phyloP scores from a whole-genome alignment of 2,797 vertebrate genomes.

The Crocidura indochinensis region DNA sequence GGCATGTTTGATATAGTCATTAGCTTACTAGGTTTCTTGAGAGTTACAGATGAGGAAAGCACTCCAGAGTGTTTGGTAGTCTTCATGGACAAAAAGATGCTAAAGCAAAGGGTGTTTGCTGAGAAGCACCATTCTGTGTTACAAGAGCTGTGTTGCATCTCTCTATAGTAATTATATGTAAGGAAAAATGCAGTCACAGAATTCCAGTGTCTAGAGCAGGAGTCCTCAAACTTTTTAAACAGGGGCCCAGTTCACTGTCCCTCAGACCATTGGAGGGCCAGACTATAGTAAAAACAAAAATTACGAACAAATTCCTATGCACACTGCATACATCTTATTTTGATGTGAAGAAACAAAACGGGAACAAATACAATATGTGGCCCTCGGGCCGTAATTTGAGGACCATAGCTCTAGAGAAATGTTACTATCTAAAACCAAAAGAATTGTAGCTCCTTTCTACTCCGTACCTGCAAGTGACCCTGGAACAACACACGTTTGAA shows the following conservation, averaged over 20 bases:
- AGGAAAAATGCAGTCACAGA: constrained; percentile 5
- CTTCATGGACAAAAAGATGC: constrained; percentile 6
- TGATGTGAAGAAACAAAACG: too few relatives aligned
- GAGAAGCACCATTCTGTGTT: neutral
- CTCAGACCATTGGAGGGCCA: too few relatives aligned
- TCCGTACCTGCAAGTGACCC: neutral
- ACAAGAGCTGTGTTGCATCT: constrained; percentile 32
- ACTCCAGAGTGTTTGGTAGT: constrained; percentile 19
- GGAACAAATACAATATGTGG: too few relatives aligned
- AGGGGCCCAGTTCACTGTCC: too few relatives aligned
- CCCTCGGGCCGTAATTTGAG: too few relatives aligned
- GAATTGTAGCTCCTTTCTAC: neutral
- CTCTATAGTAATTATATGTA: constrained; percentile 44
- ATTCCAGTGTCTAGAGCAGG: too few relatives aligned
- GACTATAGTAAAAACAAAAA: too few relatives aligned
- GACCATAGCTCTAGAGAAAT: constrained; percentile 52
- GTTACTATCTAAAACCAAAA: constrained; percentile 38
- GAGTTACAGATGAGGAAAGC: constrained; percentile 42
- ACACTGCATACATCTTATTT: too few relatives aligned
- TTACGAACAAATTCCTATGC: too few relatives aligned
- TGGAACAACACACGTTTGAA: neutral
- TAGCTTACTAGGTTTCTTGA: constrained; percentile 50
- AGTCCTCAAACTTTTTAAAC: too few relatives aligned
- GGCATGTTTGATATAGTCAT: constrained; percentile 26
- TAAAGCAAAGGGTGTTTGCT: constrained; percentile 20